Conservation (phyloP, 2,888 invertebrate genomes). For the Ferdinandea cuprea region DNA sequence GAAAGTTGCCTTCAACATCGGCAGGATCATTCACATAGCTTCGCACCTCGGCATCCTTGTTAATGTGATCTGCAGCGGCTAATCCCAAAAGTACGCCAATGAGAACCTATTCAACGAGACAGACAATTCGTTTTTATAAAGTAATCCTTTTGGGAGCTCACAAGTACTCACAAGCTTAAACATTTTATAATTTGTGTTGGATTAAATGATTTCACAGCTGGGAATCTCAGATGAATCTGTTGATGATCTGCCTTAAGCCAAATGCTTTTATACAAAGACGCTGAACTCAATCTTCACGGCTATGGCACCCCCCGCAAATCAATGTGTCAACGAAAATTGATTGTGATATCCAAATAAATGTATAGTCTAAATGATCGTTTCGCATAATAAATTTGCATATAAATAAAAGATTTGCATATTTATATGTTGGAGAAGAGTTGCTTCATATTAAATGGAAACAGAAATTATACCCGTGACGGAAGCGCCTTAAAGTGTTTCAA, state of each 20-base stretch:
- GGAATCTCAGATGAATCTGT: slow-evolving; percentile 59
- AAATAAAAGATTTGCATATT: too few species aligned
- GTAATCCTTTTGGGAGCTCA: background rate
- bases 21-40: slow-evolving; percentile 82
- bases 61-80: slow-evolving; percentile 80
- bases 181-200: slow-evolving; percentile 40
- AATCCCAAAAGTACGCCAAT: slow-evolving; percentile 78
- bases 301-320: background rate
- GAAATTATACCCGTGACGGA: too few species aligned
- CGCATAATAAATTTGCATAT: too few species aligned
- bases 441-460: too few species aligned
- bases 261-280: slow-evolving; percentile 57
- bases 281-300: background rate
- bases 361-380: too few species aligned
- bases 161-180: slow-evolving; percentile 67
- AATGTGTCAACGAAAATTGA: too few species aligned
- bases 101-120: slow-evolving; percentile 44
- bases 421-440: too few species aligned
- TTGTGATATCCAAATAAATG: too few species aligned
- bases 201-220: slow-evolving; percentile 43
- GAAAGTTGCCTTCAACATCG: slow-evolving; percentile 83
- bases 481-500: too few species aligned
- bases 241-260: slow-evolving; percentile 38
- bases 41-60: slow-evolving; percentile 81
- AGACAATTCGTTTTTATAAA: background rate